Base-by-base conservation (phyloP, 2,113 vertebrate species). In the Pongo abelii region DNA sequence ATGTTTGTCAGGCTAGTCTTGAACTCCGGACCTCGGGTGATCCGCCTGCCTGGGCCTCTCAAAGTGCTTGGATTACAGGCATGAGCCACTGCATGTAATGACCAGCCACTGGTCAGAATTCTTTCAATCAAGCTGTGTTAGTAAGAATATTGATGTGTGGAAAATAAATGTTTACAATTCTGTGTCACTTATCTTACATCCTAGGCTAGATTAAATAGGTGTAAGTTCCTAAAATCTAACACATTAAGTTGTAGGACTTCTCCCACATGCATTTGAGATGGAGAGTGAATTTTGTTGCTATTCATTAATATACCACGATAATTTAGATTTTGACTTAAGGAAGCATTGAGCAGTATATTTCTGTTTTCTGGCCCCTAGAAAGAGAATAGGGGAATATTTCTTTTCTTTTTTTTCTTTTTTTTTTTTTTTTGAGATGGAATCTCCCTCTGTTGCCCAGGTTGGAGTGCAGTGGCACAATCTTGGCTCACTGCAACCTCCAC, bases 311-410 rank as follows among this genome's bases (percentile, higher is more conserved):
- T 70, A 74, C 52, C 59, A 0, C 57, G 48, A 78, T 69, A 10
- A 78, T 74, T 88, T 96, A 89, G 35, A 81, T 70, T 92, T 92
- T 93, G 61, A 84, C 48, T 17, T 70, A 46, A 92, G 61, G 75
- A 91, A 86, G 89, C 59, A 50, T 6, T 69, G 43, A 72, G 9
- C 40, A 80, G 10, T 30, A 4, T 86, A 74, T 85, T 91, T 91
- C 61, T 20, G n/a, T 89, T 84, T 96, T 90, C 75, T 87, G n/a
- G 38, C 20, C 69, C 61, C 32, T 83, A 69, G 27, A 89, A 72
- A 86, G 40, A 72, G 30, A 91, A 27, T 30, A 69, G 22, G 80
- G 35, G 22, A 40, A 23, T 81, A 64, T 84, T 55, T 94, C 16
- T 77, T 14, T 67, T 38, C 38, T 67, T 67, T 6, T 59, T 11